phyloP scores from a whole-genome alignment of 1,140 invertebrate genomes.

The Tenebrio molitor region DNA sequence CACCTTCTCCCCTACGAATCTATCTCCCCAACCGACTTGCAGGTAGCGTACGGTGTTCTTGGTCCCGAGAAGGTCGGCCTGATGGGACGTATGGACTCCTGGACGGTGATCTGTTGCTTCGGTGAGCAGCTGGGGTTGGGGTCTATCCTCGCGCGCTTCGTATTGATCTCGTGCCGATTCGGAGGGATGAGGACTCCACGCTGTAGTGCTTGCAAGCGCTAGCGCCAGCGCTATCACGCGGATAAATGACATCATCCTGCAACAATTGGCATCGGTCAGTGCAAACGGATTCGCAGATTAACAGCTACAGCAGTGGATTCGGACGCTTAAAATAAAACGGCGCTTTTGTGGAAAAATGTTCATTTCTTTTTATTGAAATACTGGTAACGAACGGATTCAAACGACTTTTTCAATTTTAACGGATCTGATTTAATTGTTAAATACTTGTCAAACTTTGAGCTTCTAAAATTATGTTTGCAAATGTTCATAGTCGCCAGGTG shows the following conservation, averaged over 20 bases:
- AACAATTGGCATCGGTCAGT: constrained; percentile 42
- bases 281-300: background rate
- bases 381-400: too few relatives aligned
- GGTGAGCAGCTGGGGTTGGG: constrained; percentile 38
- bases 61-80: background rate
- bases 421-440: too few relatives aligned
- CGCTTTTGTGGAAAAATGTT: too few relatives aligned
- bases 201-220: constrained; percentile 21
- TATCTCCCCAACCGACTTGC: constrained; percentile 65
- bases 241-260: constrained; percentile 41
- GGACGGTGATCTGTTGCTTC: constrained; percentile 53
- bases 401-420: too few relatives aligned
- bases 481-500: too few relatives aligned
- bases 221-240: constrained; percentile 42
- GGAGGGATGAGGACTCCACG: constrained; percentile 19
- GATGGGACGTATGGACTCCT: constrained; percentile 19
- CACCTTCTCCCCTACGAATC: constrained; percentile 45
- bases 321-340: too few relatives aligned
- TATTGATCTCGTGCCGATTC: constrained; percentile 50
- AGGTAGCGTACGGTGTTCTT: constrained; percentile 56
- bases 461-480: too few relatives aligned
- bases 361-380: too few relatives aligned
- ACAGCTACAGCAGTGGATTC: too few relatives aligned
- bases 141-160: constrained; percentile 50
- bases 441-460: too few relatives aligned